Evolutionary conservation across 2,888 invertebrate species (phyloP), one percentile per base, ranked within the genome.

Genomic region (Aphrophora alni): DNA sequence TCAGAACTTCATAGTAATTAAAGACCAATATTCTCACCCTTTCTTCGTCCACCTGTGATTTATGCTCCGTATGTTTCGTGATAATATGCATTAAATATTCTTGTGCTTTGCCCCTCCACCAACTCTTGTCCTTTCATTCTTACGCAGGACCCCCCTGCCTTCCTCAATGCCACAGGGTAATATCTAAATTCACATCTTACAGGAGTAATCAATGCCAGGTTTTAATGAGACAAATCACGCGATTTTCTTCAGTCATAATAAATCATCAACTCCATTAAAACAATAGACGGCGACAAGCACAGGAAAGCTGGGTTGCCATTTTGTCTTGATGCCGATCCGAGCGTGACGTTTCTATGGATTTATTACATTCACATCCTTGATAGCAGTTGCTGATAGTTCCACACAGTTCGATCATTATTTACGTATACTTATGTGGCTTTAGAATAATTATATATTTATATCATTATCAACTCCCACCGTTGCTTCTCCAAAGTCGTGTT

Each of bases 131-230:
- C 59, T 59, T 44, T 59, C 59, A 59, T 59, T 59, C 59, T 59
- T 59, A 59, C 59, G 59, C 59, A 59, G 59, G 21, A 21, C 59
- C 44, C 44, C 44, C 44, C 33, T 44, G 12, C 44, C 44, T 44
- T 44, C 78, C 71, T 78, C 68, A 74, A 79, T 79, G 74, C 73
- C 78, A 68, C 59, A 33, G 73, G 69, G 74, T 79, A 83, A 82
- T 82, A 83, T 82, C 82, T 82, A 82, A 82, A 82, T 82, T 80
- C 77, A 81, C 82, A 83, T 82, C 82, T 82, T 80, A 82, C 75
- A 77, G 77, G 38, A 72, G 72, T 75, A 81, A 81, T 81, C 81
- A 75, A 81, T 81, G 81, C 26, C 59, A 21, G 28, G 75, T 77
- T 77, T 69, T 81, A 75, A 81, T 81, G 81, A 38, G 78, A 51